A percentile compares a stretch with the other conserved stretches of the same genome.
Evolutionary conservation across 2,888 invertebrate species (phyloP).

Genomic region (Eudemis profundana): DNA sequence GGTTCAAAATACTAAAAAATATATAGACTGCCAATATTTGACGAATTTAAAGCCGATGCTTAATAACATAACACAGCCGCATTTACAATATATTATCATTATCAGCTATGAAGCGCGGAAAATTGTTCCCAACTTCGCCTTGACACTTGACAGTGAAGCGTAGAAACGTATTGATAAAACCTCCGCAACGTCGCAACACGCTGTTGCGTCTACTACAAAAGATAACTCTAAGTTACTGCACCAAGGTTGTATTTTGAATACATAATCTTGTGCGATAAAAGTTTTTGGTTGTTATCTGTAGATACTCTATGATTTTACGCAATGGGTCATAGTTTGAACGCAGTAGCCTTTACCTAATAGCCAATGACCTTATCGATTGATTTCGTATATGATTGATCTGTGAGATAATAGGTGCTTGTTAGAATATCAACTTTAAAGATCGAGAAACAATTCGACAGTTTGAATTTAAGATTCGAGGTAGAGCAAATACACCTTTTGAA

Average conservation of each 20-base stretch:
- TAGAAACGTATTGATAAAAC: constrained; percentile 3
- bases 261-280: not conserved
- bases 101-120: constrained; percentile 28
- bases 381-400: constrained; percentile 20
- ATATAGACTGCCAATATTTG: too few species aligned
- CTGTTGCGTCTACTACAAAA: not conserved
- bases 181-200: constrained; percentile 1
- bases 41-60: too few species aligned
- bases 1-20: too few species aligned
- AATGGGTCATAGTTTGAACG: constrained; percentile 25
- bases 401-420: constrained; percentile 20
- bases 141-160: constrained; percentile 42
- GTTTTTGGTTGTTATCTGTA: not conserved
- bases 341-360: constrained; percentile 40
- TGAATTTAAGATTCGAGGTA: too few species aligned
- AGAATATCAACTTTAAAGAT: constrained; percentile 5
- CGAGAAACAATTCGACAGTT: too few species aligned
- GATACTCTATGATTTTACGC: constrained; percentile 30
- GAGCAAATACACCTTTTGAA: too few species aligned
- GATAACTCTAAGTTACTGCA: not conserved
- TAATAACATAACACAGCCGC: too few species aligned
- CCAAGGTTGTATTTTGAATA: not conserved
- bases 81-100: too few species aligned
- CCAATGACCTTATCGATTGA: constrained; percentile 38
- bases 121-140: constrained; percentile 36